phyloP scores from a whole-genome alignment of 2,888 invertebrate species.

The Dryomyza anilis region DNA sequence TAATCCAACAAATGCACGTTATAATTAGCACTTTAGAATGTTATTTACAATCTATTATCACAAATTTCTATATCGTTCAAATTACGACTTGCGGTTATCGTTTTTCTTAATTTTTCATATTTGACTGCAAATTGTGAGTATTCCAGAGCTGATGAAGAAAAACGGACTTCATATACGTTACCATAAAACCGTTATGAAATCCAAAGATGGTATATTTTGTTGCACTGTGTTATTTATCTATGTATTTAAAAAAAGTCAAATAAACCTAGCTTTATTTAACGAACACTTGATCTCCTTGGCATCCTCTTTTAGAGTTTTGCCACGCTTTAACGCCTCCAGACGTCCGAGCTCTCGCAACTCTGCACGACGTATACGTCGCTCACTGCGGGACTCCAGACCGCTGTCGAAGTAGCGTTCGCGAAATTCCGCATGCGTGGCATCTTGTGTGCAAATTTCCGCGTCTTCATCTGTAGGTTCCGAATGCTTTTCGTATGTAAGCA shows the following conservation, averaged over 20 bases:
- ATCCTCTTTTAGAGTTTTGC: slow-evolving; percentile 46
- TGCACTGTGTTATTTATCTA: too few relatives aligned
- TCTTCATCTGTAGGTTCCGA: slow-evolving; percentile 61
- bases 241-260: not conserved
- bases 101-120: too few relatives aligned
- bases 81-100: too few relatives aligned
- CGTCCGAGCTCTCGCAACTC: slow-evolving; percentile 59
- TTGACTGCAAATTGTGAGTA: too few relatives aligned
- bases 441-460: not conserved
- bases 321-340: slow-evolving; percentile 53
- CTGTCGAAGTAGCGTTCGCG: slow-evolving; percentile 71
- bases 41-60: too few relatives aligned
- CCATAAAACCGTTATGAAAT: too few relatives aligned
- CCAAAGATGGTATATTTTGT: too few relatives aligned
- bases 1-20: too few relatives aligned
- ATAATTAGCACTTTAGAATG: too few relatives aligned
- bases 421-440: slow-evolving; percentile 53
- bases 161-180: too few relatives aligned
- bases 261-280: slow-evolving; percentile 50
- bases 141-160: too few relatives aligned
- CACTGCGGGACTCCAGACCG: slow-evolving; percentile 70
- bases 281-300: slow-evolving; percentile 46
- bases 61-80: too few relatives aligned
- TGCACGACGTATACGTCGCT: slow-evolving; percentile 64
- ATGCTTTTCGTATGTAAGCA: slow-evolving; percentile 85